Evolutionary conservation across 2,113 vertebrate genomes (phyloP).

Genomic region (Cavia porcellus): DNA sequence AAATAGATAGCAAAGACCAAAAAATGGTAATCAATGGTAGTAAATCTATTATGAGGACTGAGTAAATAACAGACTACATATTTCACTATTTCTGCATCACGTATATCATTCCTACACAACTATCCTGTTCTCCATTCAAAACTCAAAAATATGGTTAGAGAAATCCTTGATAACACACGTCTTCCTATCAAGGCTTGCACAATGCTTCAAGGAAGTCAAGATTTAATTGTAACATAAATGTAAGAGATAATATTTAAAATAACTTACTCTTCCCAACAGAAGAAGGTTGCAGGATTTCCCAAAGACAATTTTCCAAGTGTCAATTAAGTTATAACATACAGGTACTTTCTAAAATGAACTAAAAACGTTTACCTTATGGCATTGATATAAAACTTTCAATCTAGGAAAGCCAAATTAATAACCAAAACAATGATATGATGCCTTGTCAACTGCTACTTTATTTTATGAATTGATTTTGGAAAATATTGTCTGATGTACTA

Average conservation of each 20-base stretch:
- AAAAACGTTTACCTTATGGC: not conserved
- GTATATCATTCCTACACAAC: not conserved
- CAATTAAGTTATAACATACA: slow-evolving; percentile 23
- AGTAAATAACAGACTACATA: not conserved
- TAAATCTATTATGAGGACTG: not conserved
- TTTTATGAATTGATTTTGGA: not conserved
- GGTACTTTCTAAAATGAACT: slow-evolving; percentile 32
- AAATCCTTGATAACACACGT: not conserved
- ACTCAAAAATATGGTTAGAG: not conserved
- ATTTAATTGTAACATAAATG: slow-evolving; percentile 4
- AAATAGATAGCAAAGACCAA: not conserved
- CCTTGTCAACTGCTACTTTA: not conserved
- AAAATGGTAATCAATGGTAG: not conserved
- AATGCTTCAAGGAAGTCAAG: not conserved
- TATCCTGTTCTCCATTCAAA: slow-evolving; percentile 36
- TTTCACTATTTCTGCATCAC: not conserved
- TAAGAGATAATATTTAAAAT: not conserved
- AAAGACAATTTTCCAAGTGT: slow-evolving; percentile 33
- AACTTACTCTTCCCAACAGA: not conserved
- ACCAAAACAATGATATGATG: slow-evolving; percentile 26
- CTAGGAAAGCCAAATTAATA: slow-evolving; percentile 56
- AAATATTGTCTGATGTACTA: not conserved
- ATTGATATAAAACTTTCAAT: slow-evolving; percentile 1
- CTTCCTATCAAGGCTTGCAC: not conserved
- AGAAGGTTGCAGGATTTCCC: not conserved